Evolutionary conservation across 2,888 invertebrate genomes (phyloP).

Genomic region (Megastigmus dorsalis): DNA sequence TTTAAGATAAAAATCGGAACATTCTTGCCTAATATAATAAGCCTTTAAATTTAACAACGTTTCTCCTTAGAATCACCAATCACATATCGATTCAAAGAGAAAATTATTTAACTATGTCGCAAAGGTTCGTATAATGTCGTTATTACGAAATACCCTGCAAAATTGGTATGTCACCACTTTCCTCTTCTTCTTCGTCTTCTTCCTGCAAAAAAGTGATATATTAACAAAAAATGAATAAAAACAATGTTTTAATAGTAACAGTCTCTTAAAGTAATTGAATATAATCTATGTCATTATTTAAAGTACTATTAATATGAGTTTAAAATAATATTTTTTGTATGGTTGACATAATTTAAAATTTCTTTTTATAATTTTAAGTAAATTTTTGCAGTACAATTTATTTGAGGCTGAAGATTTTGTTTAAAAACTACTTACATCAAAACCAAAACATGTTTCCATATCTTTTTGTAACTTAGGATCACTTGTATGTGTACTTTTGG

Average conservation of each 20-base stretch:
- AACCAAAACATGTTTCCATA: constrained; percentile 88
- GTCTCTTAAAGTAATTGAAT: too few species aligned
- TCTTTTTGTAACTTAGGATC: constrained; percentile 77
- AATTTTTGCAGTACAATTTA: too few species aligned
- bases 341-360: too few species aligned
- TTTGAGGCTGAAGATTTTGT: too few species aligned
- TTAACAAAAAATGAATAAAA: constrained; percentile 34
- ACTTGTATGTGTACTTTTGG: constrained; percentile 60
- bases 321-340: too few species aligned
- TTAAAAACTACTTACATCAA: constrained; percentile 85
- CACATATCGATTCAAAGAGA: constrained; percentile 12
- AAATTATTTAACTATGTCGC: constrained; percentile 40
- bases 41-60: constrained; percentile 8
- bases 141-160: constrained; percentile 72
- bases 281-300: too few species aligned
- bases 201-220: too few species aligned
- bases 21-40: not conserved
- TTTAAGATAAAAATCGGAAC: not conserved
- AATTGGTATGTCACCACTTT: constrained; percentile 70
- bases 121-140: constrained; percentile 54
- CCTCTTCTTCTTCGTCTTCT: constrained; percentile 75
- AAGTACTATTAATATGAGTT: too few species aligned
- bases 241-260: not conserved
- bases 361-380: too few species aligned
- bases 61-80: constrained; percentile 37